Percentiles rank a stretch among this genome's conserved stretches.
These are phyloP conservation scores for Gallinago undulata DNA, from an alignment of 2,113 vertebrate species.

Conservation along the genomic window DNA sequence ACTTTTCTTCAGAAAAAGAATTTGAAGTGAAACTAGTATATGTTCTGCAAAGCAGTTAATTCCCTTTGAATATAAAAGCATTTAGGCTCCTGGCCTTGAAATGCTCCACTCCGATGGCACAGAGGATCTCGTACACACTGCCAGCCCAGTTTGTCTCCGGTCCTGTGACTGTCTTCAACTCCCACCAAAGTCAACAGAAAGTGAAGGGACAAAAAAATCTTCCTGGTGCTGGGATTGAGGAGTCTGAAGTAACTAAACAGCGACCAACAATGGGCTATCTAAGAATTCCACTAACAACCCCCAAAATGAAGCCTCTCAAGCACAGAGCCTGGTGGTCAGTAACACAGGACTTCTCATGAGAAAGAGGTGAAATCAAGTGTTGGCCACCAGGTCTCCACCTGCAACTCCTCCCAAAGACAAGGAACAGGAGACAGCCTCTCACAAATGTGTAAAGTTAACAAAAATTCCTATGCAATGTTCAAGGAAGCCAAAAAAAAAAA, in stretches of 20 bases:
- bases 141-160: not conserved
- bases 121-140: not conserved
- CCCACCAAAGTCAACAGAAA: conserved; percentile 26
- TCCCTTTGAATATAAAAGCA: conserved; percentile 28
- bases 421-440: not conserved
- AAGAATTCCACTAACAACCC: not conserved
- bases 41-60: conserved; percentile 38
- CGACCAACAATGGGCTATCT: not conserved
- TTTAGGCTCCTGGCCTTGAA: conserved; percentile 31
- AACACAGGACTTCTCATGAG: not conserved
- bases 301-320: not conserved
- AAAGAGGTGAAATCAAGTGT: not conserved
- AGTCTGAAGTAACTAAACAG: not conserved
- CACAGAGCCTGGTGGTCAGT: not conserved
- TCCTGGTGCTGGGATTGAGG: not conserved
- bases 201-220: not conserved
- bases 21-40: not conserved
- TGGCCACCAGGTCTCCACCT: not conserved
- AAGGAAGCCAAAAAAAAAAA: not conserved
- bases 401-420: not conserved
- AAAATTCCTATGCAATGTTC: not conserved
- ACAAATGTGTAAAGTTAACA: not conserved
- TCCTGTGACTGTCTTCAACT: not conserved
- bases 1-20: not conserved
- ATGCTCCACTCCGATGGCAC: conserved; percentile 17